Conservation (phyloP, 2,113 vertebrate species). For the Salvelinus sp. region DNA sequence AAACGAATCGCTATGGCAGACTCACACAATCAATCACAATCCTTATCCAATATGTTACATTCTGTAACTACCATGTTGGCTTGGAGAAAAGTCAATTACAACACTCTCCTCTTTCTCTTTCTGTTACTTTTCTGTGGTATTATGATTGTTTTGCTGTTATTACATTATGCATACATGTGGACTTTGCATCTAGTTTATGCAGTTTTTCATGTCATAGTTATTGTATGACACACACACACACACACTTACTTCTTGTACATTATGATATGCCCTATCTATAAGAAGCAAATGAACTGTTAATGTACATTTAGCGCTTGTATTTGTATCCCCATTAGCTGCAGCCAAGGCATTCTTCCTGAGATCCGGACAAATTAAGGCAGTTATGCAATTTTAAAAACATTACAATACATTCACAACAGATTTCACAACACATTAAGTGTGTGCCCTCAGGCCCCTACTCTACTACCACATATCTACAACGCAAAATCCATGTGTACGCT, state of each 20-base stretch:
- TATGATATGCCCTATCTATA: slow-evolving; percentile 51
- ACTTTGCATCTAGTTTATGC: slow-evolving; percentile 33
- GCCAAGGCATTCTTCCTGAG: too few relatives aligned
- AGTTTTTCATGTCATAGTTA: slow-evolving; percentile 27
- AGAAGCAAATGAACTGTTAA: slow-evolving; percentile 66
- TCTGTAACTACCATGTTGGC: slow-evolving; percentile 70
- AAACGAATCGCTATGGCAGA: slow-evolving; percentile 74
- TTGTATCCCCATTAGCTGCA: neutral
- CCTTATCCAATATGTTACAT: slow-evolving; percentile 76
- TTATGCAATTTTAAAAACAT: too few relatives aligned
- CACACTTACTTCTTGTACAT: slow-evolving; percentile 37
- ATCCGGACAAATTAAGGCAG: too few relatives aligned
- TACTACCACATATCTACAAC: neutral
- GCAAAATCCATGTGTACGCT: slow-evolving; percentile 31
- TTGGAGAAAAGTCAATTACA: slow-evolving; percentile 69
- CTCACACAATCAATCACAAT: slow-evolving; percentile 79
- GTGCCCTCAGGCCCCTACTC: too few relatives aligned
- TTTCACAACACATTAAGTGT: too few relatives aligned
- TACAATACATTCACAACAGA: too few relatives aligned
- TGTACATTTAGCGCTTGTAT: slow-evolving; percentile 51
- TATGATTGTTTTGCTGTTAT: slow-evolving; percentile 56
- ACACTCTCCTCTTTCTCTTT: slow-evolving; percentile 42
- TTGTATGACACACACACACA: slow-evolving; percentile 45
- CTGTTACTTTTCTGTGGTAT: slow-evolving; percentile 44
- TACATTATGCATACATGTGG: slow-evolving; percentile 59